These are phyloP conservation scores for Limulus polyphemus DNA, from an alignment of 2,888 invertebrate species.

Conservation along the genomic window DNA sequence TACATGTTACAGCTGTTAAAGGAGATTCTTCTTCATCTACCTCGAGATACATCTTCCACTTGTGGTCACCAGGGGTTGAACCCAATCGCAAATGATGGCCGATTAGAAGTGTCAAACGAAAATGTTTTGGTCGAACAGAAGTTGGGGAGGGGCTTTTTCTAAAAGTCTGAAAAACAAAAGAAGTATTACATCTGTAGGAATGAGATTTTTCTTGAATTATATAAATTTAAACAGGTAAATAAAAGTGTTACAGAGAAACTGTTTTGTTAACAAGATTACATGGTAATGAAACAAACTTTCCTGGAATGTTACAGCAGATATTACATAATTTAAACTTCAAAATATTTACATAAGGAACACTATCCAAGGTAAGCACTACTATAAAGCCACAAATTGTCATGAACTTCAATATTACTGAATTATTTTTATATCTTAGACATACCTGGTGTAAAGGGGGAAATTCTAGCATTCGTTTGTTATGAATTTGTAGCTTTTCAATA, in stretches of 20 bases:
- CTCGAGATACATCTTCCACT: constrained; percentile 39
- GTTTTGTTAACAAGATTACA: no score
- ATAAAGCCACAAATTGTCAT: no score
- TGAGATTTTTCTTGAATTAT: not conserved
- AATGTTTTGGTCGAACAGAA: constrained; percentile 12
- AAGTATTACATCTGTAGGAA: not conserved
- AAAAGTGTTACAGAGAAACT: not conserved
- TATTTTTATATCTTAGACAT: constrained; percentile 12
- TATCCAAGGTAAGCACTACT: no score
- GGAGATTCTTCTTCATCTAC: constrained; percentile 30
- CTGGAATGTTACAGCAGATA: no score
- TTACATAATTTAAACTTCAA: no score
- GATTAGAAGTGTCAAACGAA: constrained; percentile 31
- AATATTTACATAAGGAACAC: no score
- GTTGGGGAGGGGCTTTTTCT: constrained; percentile 9
- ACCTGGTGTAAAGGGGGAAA: constrained; percentile 34
- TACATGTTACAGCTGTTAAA: constrained; percentile 30
- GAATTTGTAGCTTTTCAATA: constrained; percentile 34
- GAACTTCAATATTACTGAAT: constrained; percentile 24
- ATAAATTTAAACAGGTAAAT: not conserved
- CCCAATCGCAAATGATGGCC: constrained; percentile 34
- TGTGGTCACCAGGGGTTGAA: constrained; percentile 31
- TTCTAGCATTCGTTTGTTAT: constrained; percentile 35
- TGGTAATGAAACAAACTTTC: no score
- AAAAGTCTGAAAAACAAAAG: constrained; percentile 10